Evolutionary conservation across 1,140 invertebrate genomes (phyloP), one percentile per base, ranked within the genome.

Genomic region (Nymphalis io): DNA sequence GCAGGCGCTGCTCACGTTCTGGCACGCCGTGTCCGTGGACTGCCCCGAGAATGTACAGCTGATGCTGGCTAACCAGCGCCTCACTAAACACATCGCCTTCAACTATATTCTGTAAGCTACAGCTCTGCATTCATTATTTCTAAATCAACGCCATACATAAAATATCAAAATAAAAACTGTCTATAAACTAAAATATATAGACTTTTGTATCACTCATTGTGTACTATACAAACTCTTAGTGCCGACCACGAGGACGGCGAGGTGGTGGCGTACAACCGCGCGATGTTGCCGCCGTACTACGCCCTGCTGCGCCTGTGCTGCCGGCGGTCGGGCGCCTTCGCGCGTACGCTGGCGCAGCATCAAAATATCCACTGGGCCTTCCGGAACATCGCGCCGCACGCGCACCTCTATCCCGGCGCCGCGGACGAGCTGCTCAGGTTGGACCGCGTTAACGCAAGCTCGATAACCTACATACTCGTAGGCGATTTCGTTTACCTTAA

Each of bases 361-460:
- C 97, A 98, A 92, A 98, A 99, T 92, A 95, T 98, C 46, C 96
- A 97, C 83, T 99, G 98, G 98, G 98, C 98, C 57, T 98, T 98
- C 88, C 97, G 98, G 82, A 98, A 98, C 85, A 98, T 99, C 62
- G 97, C 97, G 18, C 97, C 97, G 15, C 97, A 98, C 93, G 96
- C 97, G 16, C 97, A 96, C 23, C 97, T 98, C 79, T 99, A 99
- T 92, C 95, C 96, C 44, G 94, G 94, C 20, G 97, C 97, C 46
- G 97, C 98, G 5, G 97, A 98, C 70, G 97, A 98, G 89, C 85
- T 99, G 48, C 97, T 98, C 74, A 82, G 86, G 88, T 90, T 61
- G 33, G 8, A 40, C 21, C n/a, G 13, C 20, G 3, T 1, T 33
- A 33, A 33, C 10, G 27, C 27, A 33, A 33, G 27, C 27, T 23